Base-by-base conservation (phyloP, 2,888 invertebrate genomes). In the Operophtera brumata region DNA sequence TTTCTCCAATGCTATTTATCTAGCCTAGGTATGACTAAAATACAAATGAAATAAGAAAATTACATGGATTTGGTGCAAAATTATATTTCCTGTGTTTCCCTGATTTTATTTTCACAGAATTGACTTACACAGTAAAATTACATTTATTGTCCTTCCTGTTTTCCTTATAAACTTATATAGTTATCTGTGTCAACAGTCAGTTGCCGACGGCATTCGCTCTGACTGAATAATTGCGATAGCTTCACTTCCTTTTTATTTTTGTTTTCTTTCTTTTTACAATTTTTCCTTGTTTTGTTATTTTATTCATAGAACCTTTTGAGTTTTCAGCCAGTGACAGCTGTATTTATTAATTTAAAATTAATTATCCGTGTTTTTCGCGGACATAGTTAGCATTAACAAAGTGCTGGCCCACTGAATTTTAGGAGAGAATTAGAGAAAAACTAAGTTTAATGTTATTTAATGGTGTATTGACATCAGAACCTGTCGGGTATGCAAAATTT, bases 181-280 rank as follows among this genome's bases (percentile, higher is more conserved):
- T 34, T 20, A 20, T 20, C 11, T 36, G 43, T 56, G 45, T 35
- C 40, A 25, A 25, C 35, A 44, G 47, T 34, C 28, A 47, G 26
- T 57, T 65, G 73, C 78, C 80, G 80, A 52, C 79, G 79, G 78
- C 75, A 66, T 58, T 49, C 58, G 40, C 52, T 59, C 58, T 66
- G 67, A 67, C 70, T 67, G 58, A 70, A 65, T 71, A 66, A 71
- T 73, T 63, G 63, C 62, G 64, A 59, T 59, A 49, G 37, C 37
- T 62, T 65, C 64, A 60, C 52, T 61, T 54, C 54, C 20, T 20
- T 51, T 62, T 54, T 64, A 58, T 62, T 59, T 62, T 62, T 67
- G 59, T 59, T 59, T 65, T 65, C 53, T 59, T 64, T 69, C 51
- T 66, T 55, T 57, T 63, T 52, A 59, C 47, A 49, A 35, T 43